Evolutionary conservation across 2,113 vertebrate genomes (phyloP).

Genomic region (Hipposideros armiger): DNA sequence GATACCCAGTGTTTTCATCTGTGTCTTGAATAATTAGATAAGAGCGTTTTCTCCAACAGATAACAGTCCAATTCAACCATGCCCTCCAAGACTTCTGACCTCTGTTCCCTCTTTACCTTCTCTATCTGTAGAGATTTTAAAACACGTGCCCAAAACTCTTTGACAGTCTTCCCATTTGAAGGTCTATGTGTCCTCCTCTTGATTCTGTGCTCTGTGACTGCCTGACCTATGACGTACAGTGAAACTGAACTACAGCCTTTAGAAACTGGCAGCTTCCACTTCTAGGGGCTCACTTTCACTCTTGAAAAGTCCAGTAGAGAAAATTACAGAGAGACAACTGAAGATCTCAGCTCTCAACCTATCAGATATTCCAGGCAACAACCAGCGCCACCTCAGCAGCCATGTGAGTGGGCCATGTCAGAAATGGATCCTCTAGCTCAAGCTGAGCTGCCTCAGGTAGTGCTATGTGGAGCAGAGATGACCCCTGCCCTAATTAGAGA

Average conservation of each 20-base stretch:
- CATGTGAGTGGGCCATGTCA: not conserved
- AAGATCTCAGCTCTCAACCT: not conserved
- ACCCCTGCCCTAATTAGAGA: not conserved
- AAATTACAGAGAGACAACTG: not conserved
- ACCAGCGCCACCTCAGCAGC: not conserved
- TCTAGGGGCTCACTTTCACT: not conserved
- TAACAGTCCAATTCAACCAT: not conserved
- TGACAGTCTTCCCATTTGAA: not conserved
- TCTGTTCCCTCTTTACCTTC: not conserved
- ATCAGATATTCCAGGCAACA: not conserved
- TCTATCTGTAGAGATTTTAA: conserved; percentile 1
- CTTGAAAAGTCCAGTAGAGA: not conserved
- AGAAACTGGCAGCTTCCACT: not conserved
- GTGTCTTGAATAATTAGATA: not conserved
- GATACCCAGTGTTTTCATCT: not conserved
- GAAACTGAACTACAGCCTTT: not conserved
- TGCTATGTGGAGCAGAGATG: not conserved
- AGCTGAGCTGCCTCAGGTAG: not conserved
- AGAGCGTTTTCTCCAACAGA: not conserved
- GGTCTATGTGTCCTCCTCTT: not conserved
- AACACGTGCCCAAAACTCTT: not conserved
- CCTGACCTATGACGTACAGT: not conserved
- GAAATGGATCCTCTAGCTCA: not conserved
- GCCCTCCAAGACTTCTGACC: not conserved
- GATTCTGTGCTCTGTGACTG: not conserved